These are phyloP conservation scores for Ditula angustiorana DNA, from an alignment of 2,888 invertebrate species.

Conservation along the genomic window DNA sequence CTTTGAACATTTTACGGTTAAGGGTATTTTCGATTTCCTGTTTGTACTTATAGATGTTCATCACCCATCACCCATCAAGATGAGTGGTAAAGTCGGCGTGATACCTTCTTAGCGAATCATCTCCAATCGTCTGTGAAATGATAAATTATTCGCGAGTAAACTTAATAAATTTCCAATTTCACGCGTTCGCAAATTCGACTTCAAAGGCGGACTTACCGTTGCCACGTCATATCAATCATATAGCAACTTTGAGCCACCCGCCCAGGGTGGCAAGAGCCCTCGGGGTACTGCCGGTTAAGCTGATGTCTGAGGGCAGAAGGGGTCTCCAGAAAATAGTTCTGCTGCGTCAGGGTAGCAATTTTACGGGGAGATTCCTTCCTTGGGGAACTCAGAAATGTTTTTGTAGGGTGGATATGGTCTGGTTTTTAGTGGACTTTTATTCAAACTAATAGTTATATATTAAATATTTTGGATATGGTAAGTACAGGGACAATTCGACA, in stretches of 20 bases:
- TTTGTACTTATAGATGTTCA: no score
- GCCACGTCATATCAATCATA: slow-evolving; percentile 39
- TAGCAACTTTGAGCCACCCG: slow-evolving; percentile 31
- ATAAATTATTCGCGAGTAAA: slow-evolving; percentile 38
- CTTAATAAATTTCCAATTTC: slow-evolving; percentile 41
- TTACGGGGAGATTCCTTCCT: slow-evolving; percentile 38
- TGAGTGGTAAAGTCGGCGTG: background rate
- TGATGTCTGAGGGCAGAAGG: background rate
- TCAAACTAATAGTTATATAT: background rate
- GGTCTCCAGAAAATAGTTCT: slow-evolving; percentile 11
- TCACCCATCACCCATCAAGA: no score
- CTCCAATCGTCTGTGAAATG: slow-evolving; percentile 33
- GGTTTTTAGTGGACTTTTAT: slow-evolving; percentile 10
- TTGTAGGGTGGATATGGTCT: slow-evolving; percentile 16
- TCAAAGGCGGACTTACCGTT: slow-evolving; percentile 37
- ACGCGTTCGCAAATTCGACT: slow-evolving; percentile 38
- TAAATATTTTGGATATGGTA: background rate
- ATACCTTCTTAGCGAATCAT: slow-evolving; percentile 3
- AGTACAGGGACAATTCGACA: background rate
- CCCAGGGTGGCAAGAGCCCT: background rate
- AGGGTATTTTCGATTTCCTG: no score
- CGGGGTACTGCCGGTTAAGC: no score
- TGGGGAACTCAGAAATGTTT: slow-evolving; percentile 34
- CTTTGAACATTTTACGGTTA: no score
- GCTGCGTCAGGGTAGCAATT: slow-evolving; percentile 40